phyloP scores from a whole-genome alignment of 2,797 vertebrate genomes.

The Oreonectes daqikongensis region DNA sequence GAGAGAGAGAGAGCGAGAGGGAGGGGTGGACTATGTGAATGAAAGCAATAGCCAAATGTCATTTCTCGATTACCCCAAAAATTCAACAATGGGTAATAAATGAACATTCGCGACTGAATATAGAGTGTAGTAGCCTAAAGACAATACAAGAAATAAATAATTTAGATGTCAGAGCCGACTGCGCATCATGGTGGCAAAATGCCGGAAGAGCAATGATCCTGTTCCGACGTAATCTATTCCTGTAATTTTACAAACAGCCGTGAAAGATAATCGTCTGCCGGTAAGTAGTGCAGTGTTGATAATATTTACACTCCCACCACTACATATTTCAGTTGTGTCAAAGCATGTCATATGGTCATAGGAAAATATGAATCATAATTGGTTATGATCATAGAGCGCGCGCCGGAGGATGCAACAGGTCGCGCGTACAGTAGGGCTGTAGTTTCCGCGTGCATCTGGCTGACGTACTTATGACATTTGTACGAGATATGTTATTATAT shows the following conservation, averaged over 20 bases:
- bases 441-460: conserved; percentile 62
- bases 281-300: conserved; percentile 71
- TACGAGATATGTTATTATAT: neutral
- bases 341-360: conserved; percentile 62
- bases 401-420: conserved; percentile 79
- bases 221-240: conserved; percentile 62
- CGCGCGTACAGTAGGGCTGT: conserved; percentile 78
- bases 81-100: conserved; percentile 49
- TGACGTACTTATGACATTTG: conserved; percentile 55
- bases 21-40: conserved; percentile 61
- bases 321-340: neutral
- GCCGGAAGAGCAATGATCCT: conserved; percentile 74
- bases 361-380: conserved; percentile 85
- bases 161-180: conserved; percentile 70
- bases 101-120: conserved; percentile 49
- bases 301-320: conserved; percentile 21
- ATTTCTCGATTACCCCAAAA: conserved; percentile 57
- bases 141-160: conserved; percentile 71
- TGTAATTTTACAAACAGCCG: conserved; percentile 61
- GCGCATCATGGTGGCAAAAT: conserved; percentile 78
- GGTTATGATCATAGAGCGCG: conserved; percentile 81
- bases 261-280: conserved; percentile 70
- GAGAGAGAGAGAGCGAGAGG: conserved; percentile 62
- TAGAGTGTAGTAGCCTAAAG: conserved; percentile 62
- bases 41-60: conserved; percentile 63